Percentiles rank a stretch among this genome's conserved stretches.
Evolutionary conservation across 2,797 vertebrate species (phyloP).

Genomic region (Myotis vivesi): DNA sequence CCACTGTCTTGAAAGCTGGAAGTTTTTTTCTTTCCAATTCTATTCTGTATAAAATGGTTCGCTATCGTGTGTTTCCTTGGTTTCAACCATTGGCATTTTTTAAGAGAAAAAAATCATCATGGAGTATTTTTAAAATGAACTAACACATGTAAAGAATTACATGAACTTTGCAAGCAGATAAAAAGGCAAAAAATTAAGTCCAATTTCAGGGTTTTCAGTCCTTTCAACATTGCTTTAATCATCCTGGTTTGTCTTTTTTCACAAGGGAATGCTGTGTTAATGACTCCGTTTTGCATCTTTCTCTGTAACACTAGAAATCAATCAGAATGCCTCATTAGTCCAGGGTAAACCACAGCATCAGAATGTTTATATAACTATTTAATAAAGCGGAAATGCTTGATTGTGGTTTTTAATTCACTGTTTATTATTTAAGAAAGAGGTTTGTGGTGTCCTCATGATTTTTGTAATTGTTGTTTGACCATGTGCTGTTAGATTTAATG

Average conservation of each 20-base stretch:
- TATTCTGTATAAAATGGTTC: constrained; percentile 62
- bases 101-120: constrained; percentile 56
- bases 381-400: constrained; percentile 78
- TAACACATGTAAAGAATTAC: constrained; percentile 76
- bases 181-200: constrained; percentile 78
- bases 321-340: constrained; percentile 80
- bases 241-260: constrained; percentile 68
- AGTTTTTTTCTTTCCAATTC: not conserved
- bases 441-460: constrained; percentile 75
- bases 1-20: not conserved
- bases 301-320: constrained; percentile 80
- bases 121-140: constrained; percentile 58
- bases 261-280: constrained; percentile 67
- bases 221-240: constrained; percentile 82
- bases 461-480: constrained; percentile 70
- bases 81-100: constrained; percentile 54
- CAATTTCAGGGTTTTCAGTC: constrained; percentile 75
- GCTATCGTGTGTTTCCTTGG: constrained; percentile 65
- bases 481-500: constrained; percentile 69
- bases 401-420: constrained; percentile 75
- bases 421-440: constrained; percentile 76
- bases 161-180: constrained; percentile 72
- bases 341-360: constrained; percentile 82
- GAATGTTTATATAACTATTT: constrained; percentile 79
- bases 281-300: constrained; percentile 74